A percentile compares a stretch with the other conserved stretches of the same genome.
Conservation (phyloP, 2,888 invertebrate species). For the Troides oblongomaculatus region DNA sequence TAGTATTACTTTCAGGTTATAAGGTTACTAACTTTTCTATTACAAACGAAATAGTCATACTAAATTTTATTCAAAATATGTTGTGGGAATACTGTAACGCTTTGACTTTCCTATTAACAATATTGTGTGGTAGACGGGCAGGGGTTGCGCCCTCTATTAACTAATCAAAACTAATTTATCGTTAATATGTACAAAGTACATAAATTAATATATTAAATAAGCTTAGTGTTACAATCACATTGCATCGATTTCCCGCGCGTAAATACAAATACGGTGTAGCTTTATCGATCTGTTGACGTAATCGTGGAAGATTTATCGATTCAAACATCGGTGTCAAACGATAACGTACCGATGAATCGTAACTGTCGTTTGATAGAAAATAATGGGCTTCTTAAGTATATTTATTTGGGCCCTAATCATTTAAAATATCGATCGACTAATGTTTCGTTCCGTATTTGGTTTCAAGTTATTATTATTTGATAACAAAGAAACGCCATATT, state of each 20-base stretch:
- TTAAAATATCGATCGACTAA: conserved; percentile 15
- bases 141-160: too few relatives aligned
- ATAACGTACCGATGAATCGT: conserved; percentile 26
- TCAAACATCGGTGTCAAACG: conserved; percentile 24
- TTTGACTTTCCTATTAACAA: too few relatives aligned
- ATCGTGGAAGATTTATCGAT: conserved; percentile 25
- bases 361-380: conserved; percentile 27
- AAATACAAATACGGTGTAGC: conserved; percentile 6
- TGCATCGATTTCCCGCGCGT: conserved; percentile 3
- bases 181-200: too few relatives aligned
- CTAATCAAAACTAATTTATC: too few relatives aligned
- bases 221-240: conserved; percentile 3
- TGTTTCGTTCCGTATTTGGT: conserved; percentile 17
- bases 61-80: too few relatives aligned
- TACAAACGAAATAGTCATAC: too few relatives aligned
- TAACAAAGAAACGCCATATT: too few relatives aligned
- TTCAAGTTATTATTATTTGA: conserved; percentile 1
- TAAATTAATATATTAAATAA: too few relatives aligned
- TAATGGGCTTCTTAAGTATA: conserved; percentile 22
- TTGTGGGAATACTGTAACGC: too few relatives aligned
- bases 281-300: conserved; percentile 25
- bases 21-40: too few relatives aligned
- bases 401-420: conserved; percentile 22
- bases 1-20: too few relatives aligned
- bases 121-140: too few relatives aligned